Base-by-base conservation (phyloP, 2,888 invertebrate genomes). In the Pyrocoelia pectoralis region DNA sequence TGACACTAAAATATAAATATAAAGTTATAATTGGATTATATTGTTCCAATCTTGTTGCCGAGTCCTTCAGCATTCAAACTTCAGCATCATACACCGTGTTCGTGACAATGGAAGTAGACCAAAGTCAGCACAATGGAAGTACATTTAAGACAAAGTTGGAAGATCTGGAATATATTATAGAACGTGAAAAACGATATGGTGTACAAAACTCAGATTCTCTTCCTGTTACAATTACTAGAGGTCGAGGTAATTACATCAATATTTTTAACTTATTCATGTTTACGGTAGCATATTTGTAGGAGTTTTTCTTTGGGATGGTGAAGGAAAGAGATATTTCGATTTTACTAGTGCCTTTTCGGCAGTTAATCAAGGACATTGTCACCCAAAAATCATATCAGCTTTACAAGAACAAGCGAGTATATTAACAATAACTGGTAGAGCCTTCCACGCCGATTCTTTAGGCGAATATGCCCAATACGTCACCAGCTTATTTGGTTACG, bases 201-300 rank as follows among this genome's bases (percentile, higher is more conserved):
- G 98, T 98, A 24, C 95, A 95, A 77, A 99, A 98, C 83, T 99
- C 99, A 81, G 93, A 94, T 71, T 96, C 99, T 0, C 76, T 99
- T 14, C 97, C 97, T 0, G 98, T 96, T 0, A 98, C 96, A 0
- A 80, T 99, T n/a, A 83, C 84, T 61, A 89, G 87, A 69, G 99
- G 92, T 52, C 86, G 97, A 86, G 96, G 94, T 93, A 80, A 33
- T 33, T 10, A n/a, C 33, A 24, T 33, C 2, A 33, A 33, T 33
- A n/a, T 2, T 33, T 33, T n/a, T n/a, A n/a, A n/a, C n/a, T n/a
- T n/a, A n/a, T 8, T 33, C n/a, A 33, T 3, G 2, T 33, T 24
- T 33, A 49, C 15, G 14, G 3, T 46, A 15, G 5, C 46, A 48
- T 48, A 18, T 29, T 29, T 33, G 40, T 17, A 12, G 93, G 93